Percentiles rank a stretch among this genome's conserved stretches.
Evolutionary conservation across 1,140 invertebrate species (phyloP).

Genomic region (Zaprionus gabonicus): DNA sequence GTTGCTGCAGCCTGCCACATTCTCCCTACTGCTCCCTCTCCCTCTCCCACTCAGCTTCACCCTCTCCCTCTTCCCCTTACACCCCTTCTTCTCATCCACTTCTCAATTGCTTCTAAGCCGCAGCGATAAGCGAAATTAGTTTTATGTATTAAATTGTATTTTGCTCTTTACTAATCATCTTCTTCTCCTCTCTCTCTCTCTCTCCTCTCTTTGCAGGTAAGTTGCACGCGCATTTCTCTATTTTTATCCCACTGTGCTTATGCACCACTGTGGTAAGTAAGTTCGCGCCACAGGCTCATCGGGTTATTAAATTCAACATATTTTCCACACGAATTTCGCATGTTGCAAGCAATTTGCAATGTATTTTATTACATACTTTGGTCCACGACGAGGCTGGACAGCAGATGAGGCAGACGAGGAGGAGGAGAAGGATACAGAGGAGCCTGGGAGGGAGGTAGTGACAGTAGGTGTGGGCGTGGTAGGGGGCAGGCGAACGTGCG

Average conservation of each 20-base stretch:
- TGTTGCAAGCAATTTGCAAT: conserved; percentile 63
- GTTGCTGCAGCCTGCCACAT: conserved; percentile 13
- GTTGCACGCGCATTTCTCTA: conserved; percentile 33
- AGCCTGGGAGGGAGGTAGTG: background rate
- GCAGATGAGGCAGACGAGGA: background rate
- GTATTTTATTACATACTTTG: conserved; percentile 60
- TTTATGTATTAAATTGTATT: conserved; percentile 53
- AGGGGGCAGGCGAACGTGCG: background rate
- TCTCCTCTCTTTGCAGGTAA: conserved; percentile 68
- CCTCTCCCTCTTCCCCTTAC: no score
- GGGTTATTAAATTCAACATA: conserved; percentile 54
- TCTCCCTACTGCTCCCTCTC: background rate
- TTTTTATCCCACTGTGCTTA: conserved; percentile 21
- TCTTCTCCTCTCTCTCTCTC: conserved; percentile 49
- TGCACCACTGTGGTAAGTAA: conserved; percentile 19
- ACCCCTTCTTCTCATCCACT: no score
- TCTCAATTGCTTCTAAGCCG: conserved; percentile 28
- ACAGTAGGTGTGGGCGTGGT: background rate
- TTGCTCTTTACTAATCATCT: conserved; percentile 62
- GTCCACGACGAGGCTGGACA: conserved; percentile 3
- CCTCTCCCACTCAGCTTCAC: background rate
- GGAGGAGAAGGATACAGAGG: background rate
- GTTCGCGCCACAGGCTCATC: conserved; percentile 25
- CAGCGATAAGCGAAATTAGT: conserved; percentile 64
- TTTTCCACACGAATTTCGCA: conserved; percentile 51